Conservation (phyloP, 2,888 invertebrate species). For the Chelonus formosanus region DNA sequence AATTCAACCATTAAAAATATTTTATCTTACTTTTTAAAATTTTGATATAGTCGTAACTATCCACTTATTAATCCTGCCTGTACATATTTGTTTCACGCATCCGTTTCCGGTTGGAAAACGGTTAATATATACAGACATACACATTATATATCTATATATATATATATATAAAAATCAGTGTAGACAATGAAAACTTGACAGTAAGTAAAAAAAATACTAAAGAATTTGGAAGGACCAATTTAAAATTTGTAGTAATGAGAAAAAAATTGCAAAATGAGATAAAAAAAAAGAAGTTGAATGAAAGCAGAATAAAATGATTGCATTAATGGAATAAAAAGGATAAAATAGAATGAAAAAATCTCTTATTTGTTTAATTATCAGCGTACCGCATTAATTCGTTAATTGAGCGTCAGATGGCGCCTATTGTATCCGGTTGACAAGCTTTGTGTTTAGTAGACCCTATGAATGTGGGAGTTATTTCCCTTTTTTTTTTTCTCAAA, state of each 20-base stretch:
- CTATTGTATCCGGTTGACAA: constrained; percentile 61
- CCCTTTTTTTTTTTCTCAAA: constrained; percentile 33
- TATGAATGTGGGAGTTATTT: constrained; percentile 52
- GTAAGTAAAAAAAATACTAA: too few relatives aligned
- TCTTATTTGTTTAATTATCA: constrained; percentile 63
- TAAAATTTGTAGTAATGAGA: too few relatives aligned
- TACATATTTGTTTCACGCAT: constrained; percentile 61
- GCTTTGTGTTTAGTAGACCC: constrained; percentile 54
- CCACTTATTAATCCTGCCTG: constrained; percentile 51
- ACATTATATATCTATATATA: constrained; percentile 39
- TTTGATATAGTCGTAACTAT: too few relatives aligned
- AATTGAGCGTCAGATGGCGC: constrained; percentile 64
- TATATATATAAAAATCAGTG: too few relatives aligned
- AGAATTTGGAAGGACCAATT: too few relatives aligned
- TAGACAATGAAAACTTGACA: too few relatives aligned
- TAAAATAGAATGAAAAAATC: constrained; percentile 37
- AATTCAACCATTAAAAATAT: neutral
- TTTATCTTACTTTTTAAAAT: neutral
- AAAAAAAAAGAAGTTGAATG: constrained; percentile 46
- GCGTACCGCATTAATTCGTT: constrained; percentile 64
- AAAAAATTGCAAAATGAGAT: constrained; percentile 51
- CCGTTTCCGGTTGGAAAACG: constrained; percentile 57
- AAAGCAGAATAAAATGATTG: constrained; percentile 35
- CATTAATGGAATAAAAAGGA: constrained; percentile 10
- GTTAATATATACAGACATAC: too few relatives aligned